phyloP scores from a whole-genome alignment of 1,140 invertebrate species.

The Trichonephila clavipes region DNA sequence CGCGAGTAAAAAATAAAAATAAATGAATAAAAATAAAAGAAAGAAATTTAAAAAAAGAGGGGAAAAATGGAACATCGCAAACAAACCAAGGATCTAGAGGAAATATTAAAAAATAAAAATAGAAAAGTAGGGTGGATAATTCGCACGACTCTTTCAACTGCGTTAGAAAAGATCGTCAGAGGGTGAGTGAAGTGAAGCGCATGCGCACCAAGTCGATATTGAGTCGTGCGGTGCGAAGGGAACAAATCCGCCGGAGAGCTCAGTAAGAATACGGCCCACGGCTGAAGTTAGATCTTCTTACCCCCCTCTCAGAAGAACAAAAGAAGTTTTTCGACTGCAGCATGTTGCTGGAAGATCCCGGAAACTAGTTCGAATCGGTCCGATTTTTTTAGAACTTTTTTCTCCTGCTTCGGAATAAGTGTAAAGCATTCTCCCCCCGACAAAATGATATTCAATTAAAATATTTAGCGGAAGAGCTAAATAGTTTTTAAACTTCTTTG shows the following conservation, averaged over 20 bases:
- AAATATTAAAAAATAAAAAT: slow-evolving; percentile 22
- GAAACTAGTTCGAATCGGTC: neutral
- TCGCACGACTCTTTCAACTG: neutral
- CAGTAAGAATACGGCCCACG: slow-evolving; percentile 16
- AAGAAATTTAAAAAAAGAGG: neutral
- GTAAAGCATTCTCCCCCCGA: no score
- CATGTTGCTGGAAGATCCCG: neutral
- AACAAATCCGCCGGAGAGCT: neutral
- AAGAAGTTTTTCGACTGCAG: neutral
- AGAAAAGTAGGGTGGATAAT: neutral
- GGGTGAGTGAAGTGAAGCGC: slow-evolving; percentile 7
- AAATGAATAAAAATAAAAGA: no score
- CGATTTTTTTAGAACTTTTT: neutral
- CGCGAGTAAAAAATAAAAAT: neutral
- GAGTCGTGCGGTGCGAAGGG: slow-evolving; percentile 29
- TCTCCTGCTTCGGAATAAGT: neutral
- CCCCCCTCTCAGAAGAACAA: neutral
- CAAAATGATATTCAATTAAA: neutral
- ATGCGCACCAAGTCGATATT: neutral
- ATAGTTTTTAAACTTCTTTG: neutral
- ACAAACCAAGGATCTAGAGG: slow-evolving; percentile 12
- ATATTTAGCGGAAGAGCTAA: neutral
- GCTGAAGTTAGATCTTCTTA: neutral
- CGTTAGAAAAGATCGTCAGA: slow-evolving; percentile 11
- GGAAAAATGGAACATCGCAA: neutral